Percentiles rank a stretch among this genome's conserved stretches.
Evolutionary conservation across 2,797 vertebrate genomes (phyloP).

Genomic region (Cottoperca gobio): DNA sequence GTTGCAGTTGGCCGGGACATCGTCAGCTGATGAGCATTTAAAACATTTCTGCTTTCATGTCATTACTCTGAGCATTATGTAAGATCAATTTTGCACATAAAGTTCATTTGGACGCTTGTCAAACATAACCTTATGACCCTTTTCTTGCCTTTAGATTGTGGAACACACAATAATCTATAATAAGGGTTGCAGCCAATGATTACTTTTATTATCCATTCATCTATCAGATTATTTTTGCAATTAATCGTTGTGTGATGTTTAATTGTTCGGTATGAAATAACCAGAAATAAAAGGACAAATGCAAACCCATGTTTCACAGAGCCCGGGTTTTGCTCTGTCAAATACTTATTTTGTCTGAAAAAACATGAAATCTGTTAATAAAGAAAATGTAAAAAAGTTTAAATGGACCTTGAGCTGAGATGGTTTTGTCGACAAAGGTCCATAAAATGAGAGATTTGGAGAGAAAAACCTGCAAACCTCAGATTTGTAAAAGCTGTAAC

Average conservation of each 20-base stretch:
- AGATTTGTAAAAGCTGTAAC: neutral
- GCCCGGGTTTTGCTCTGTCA: neutral
- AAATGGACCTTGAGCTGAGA: neutral
- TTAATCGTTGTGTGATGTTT: neutral
- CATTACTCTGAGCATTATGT: slow-evolving; percentile 21
- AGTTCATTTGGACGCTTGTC: neutral
- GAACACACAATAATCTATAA: neutral
- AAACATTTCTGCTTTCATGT: slow-evolving; percentile 29
- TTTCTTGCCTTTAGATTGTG: neutral
- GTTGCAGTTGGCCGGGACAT: slow-evolving; percentile 28
- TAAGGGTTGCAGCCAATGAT: neutral
- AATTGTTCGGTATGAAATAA: neutral
- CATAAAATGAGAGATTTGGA: neutral
- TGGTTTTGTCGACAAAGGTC: neutral
- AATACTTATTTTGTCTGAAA: slow-evolving; percentile 5
- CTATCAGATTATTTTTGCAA: slow-evolving; percentile 1
- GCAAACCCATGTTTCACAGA: neutral
- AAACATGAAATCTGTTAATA: neutral
- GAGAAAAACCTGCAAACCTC: neutral
- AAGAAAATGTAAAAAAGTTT: neutral
- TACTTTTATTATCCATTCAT: neutral
- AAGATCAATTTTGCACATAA: neutral
- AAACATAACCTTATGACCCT: neutral
- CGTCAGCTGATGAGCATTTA: slow-evolving; percentile 16
- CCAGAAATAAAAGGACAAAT: neutral